Evolutionary conservation across 2,113 vertebrate genomes (phyloP).

Genomic region (Ceyx melanurus): DNA sequence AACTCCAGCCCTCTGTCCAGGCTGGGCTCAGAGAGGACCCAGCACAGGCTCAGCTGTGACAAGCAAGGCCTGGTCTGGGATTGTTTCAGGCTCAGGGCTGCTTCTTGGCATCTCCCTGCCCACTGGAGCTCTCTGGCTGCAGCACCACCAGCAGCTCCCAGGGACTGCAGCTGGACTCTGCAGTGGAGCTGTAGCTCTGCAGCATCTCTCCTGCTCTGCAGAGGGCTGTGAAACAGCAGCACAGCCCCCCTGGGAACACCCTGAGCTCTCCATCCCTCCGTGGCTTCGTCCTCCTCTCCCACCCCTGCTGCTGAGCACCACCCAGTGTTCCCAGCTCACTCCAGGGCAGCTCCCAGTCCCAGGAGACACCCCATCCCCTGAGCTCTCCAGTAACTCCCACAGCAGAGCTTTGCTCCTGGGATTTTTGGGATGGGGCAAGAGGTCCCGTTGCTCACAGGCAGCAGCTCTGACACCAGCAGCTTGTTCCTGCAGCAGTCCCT

Average conservation of each 20-base stretch:
- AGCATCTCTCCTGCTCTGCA: neutral
- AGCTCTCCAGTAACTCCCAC: neutral
- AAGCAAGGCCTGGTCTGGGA: neutral
- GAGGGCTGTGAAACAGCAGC: neutral
- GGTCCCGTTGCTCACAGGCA: fast-evolving
- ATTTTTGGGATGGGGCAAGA: fast-evolving
- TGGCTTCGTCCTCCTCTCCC: neutral
- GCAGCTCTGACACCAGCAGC: neutral
- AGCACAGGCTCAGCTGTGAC: neutral
- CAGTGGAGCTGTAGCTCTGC: neutral
- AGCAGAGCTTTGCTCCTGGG: neutral
- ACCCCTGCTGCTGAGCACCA: neutral
- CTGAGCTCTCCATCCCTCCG: neutral
- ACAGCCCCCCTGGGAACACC: too few species aligned
- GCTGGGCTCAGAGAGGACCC: neutral
- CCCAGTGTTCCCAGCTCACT: neutral
- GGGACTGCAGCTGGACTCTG: neutral
- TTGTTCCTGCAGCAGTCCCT: neutral
- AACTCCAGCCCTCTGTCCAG: neutral
- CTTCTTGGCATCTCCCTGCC: neutral
- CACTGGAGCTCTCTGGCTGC: fast-evolving
- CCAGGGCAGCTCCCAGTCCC: neutral
- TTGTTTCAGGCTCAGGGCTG: neutral
- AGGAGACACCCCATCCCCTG: neutral
- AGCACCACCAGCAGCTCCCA: neutral